Percentiles rank a stretch among this genome's conserved stretches.
phyloP scores from a whole-genome alignment of 2,888 invertebrate genomes.

The Heteromyza rotundicornis region DNA sequence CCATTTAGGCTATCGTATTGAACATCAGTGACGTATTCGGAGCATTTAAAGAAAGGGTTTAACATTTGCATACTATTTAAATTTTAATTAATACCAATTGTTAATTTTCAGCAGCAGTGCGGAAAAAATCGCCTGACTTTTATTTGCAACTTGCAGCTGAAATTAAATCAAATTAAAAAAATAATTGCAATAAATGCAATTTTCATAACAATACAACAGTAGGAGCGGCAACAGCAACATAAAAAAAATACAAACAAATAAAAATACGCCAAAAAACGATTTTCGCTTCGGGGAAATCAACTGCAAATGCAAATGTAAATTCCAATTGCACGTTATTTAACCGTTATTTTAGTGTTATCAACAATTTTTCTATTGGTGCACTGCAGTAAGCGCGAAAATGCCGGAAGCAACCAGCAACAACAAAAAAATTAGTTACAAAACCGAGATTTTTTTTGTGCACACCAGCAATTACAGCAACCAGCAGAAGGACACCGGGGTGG shows the following conservation, averaged over 20 bases:
- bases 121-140: not conserved
- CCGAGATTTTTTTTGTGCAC: not conserved
- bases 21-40: no score
- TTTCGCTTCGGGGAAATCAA: not conserved
- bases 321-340: not conserved
- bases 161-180: not conserved
- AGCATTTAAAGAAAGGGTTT: no score
- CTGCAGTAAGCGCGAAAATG: not conserved
- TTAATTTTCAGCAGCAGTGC: no score
- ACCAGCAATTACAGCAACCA: not conserved
- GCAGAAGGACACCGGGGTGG: not conserved
- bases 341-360: conserved; percentile 4
- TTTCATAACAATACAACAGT: not conserved
- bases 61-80: no score
- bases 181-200: conserved; percentile 2
- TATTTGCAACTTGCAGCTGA: not conserved
- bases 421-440: no score
- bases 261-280: not conserved
- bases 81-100: no score
- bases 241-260: not conserved
- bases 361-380: not conserved
- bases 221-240: not conserved
- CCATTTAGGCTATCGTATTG: no score
- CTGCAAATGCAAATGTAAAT: not conserved
- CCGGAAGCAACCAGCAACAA: not conserved